Percentiles rank a stretch among this genome's conserved stretches.
Evolutionary conservation across 2,113 vertebrate species (phyloP).

Genomic region (Fukomys damarensis): DNA sequence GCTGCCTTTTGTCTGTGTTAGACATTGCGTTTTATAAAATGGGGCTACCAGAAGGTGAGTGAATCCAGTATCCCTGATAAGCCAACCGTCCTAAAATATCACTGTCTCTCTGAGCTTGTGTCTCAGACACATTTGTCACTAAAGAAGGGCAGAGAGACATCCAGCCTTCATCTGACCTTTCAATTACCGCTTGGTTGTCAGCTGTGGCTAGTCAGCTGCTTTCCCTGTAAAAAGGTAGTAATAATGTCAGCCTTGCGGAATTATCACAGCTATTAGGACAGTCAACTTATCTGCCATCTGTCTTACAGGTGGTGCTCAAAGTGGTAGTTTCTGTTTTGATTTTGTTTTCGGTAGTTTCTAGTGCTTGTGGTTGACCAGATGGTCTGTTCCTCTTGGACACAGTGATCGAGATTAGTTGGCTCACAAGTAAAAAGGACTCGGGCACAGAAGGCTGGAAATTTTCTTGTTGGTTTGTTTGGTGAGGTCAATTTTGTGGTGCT

Average conservation of each 20-base stretch:
- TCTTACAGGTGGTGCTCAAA: not conserved
- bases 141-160: constrained; percentile 65
- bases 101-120: not conserved
- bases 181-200: constrained; percentile 80
- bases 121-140: constrained; percentile 69
- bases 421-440: not conserved
- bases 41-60: constrained; percentile 54
- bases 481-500: not conserved
- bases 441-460: not conserved
- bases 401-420: not conserved
- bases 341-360: too few species aligned
- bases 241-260: not conserved
- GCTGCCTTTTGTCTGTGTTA: constrained; percentile 46
- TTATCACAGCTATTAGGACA: not conserved
- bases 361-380: not conserved
- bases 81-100: constrained; percentile 61
- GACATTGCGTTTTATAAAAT: constrained; percentile 74
- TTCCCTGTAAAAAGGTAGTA: constrained; percentile 36
- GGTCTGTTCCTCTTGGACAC: not conserved
- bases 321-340: not conserved
- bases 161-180: constrained; percentile 82
- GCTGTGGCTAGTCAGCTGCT: constrained; percentile 73
- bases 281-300: not conserved
- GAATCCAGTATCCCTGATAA: constrained; percentile 69
- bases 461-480: not conserved